A percentile compares a stretch with the other conserved stretches of the same genome.
Evolutionary conservation across 2,113 vertebrate genomes (phyloP).

Genomic region (Phaethon lepturus): DNA sequence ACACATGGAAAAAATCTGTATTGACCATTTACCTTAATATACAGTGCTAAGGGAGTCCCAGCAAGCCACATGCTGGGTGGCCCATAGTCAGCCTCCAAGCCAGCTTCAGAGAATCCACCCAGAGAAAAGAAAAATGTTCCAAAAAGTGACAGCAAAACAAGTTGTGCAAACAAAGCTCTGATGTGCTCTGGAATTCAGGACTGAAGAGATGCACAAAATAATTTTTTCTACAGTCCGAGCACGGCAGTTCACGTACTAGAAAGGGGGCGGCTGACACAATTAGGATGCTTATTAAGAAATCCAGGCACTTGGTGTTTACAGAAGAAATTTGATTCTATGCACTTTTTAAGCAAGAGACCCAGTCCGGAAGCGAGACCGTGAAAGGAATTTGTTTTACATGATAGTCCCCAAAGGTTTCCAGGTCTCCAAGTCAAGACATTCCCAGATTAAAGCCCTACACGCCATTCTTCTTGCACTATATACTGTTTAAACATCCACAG

Average conservation of each 20-base stretch:
- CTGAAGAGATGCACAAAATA: not conserved
- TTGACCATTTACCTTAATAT: not conserved
- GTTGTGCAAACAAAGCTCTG: not conserved
- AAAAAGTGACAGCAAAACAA: not conserved
- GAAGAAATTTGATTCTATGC: constrained; percentile 31
- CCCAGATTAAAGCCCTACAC: not conserved
- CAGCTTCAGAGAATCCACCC: not conserved
- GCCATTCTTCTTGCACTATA: not conserved
- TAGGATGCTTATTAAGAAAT: constrained; percentile 14
- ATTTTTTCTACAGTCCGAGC: fast-evolving
- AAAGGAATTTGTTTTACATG: constrained; percentile 55
- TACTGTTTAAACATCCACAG: constrained; percentile 12
- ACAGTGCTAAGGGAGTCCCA: not conserved
- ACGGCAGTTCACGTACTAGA: fast-evolving
- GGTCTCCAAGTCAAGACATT: constrained; percentile 60
- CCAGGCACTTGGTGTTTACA: not conserved
- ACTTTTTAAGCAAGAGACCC: not conserved
- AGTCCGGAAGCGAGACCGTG: not conserved
- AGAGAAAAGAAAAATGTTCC: not conserved
- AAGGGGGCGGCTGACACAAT: not conserved
- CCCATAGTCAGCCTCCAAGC: not conserved
- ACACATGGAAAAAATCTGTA: fast-evolving
- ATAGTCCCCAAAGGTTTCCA: constrained; percentile 47
- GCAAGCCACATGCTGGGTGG: not conserved
- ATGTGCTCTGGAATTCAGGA: not conserved